phyloP scores from a whole-genome alignment of 1,140 invertebrate genomes.

The Rhagoletis zephyria region DNA sequence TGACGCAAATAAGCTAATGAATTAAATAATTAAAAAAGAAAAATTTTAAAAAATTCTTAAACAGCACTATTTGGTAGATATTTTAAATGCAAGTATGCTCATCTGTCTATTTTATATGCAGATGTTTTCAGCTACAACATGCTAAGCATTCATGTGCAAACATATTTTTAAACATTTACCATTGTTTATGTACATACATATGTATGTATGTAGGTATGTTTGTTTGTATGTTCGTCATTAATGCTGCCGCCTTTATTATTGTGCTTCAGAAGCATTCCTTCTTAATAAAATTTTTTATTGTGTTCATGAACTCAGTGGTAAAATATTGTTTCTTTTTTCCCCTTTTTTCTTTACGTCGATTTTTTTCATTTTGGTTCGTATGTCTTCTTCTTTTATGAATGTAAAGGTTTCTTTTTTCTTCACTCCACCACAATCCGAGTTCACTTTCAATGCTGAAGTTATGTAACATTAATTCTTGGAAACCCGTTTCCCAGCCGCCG shows the following conservation, averaged over 20 bases:
- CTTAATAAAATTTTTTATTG: conserved; percentile 42
- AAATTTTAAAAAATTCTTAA: background rate
- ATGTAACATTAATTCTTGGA: conserved; percentile 52
- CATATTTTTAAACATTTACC: background rate
- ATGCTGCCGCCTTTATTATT: background rate
- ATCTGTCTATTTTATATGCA: background rate
- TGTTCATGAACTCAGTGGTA: conserved; percentile 39
- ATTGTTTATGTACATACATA: background rate
- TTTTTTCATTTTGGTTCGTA: background rate
- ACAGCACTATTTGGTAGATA: background rate
- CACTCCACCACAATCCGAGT: conserved; percentile 20
- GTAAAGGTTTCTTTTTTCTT: background rate
- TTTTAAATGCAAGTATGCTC: background rate
- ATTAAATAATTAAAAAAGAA: background rate
- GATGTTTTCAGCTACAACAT: background rate
- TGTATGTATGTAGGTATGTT: background rate
- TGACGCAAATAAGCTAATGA: background rate
- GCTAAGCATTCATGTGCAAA: background rate
- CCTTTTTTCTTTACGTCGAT: background rate
- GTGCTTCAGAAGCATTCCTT: conserved; percentile 28
- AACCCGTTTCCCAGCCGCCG: conserved; percentile 33
- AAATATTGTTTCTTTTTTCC: background rate
- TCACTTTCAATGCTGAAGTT: conserved; percentile 50
- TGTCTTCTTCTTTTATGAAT: conserved; percentile 15
- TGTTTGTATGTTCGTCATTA: background rate